Evolutionary conservation across 2,113 vertebrate genomes (phyloP), one percentile per base, ranked within the genome.

Genomic region (Natator depressus): DNA sequence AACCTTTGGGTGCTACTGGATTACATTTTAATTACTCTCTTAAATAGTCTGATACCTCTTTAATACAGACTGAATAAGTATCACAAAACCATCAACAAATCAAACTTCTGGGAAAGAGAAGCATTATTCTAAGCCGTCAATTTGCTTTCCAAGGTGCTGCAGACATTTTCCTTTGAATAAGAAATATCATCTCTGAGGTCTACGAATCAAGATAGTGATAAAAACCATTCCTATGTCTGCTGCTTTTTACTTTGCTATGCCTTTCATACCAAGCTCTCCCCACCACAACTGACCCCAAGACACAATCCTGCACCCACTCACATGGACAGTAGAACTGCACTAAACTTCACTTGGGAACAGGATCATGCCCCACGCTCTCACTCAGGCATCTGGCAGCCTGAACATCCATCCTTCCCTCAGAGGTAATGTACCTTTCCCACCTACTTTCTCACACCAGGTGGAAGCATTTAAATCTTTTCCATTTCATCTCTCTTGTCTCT

Each of bases 401-500:
- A 94, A 91, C 72, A 84, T 78, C 80, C 17, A 53, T 84, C 72
- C 72, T 97, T 35, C 62, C 80, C 1, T 3, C 29, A 93, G n/a
- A 88, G 2, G 46, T 82, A 94, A 96, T 57, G 81, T 51, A 53
- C n/a, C 0, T 1, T 93, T 94, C 57, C 78, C 55, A 89, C 78
- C 49, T 81, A 92, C 54, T 92, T 95, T 95, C 81, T 80, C 92
- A 62, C 49, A 91, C 4, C 53, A 57, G 2, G 83, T 85, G 27
- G 62, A 88, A 90, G 50, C 14, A 27, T 69, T 92, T 76, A 16
- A 24, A 79, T 88, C 51, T 0, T 0, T 81, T 93, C 81, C 29
- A 53, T 92, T 81, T 94, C 22, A 35, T 92, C 55, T 94, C 49
- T 80, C 10, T 86, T 91, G 95, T 91, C 89, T 96, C 94, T 38